Evolutionary conservation across 2,888 invertebrate species (phyloP), one percentile per base, ranked within the genome.

Genomic region (Drosophila austrosaltans): DNA sequence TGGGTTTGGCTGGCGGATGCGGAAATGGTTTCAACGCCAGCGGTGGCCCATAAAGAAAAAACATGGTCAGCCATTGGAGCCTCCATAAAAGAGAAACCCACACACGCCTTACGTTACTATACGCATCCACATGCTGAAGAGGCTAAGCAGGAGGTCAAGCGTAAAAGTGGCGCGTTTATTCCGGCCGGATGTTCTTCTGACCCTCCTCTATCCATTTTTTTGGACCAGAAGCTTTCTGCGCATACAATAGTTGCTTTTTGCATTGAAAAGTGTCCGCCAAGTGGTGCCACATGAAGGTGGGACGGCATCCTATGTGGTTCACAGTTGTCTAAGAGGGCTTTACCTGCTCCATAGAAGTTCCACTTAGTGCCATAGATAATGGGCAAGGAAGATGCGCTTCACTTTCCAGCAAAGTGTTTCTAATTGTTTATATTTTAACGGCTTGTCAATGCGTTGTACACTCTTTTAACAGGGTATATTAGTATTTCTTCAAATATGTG

Each of bases 21-120:
- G 87, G 89, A 87, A 87, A 82, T 83, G 87, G 89, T 89, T 90
- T 89, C 90, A 90, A 89, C 83, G 83, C 87, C 82, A 89, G 84
- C 86, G 89, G 79, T 85, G 87, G 81, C 84, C 85, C 76, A 86
- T 86, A 83, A 86, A 85, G 86, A 81, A 83, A 81, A 72, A 63
- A 48, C 61, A 71, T 79, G 71, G 73, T 79, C 73, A 72, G 42
- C 66, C 72, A 64, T 63, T 69, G 75, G 62, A 57, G 63, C 57
- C 63, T 20, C 3, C 28, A 16, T 7, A 59, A 67, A 71, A 74
- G 76, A 69, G 74, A 56, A 42, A 53, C 53, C 44, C 53, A 63
- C 65, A 69, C 68, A 64, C 71, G 61, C 48, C 32, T 20, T 12
- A 25, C 20, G n/a, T 25, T 20, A 20, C 12, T 40, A 36, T 3